These are phyloP conservation scores for Littorina saxatilis DNA, from an alignment of 1,140 invertebrate species.

Conservation along the genomic window DNA sequence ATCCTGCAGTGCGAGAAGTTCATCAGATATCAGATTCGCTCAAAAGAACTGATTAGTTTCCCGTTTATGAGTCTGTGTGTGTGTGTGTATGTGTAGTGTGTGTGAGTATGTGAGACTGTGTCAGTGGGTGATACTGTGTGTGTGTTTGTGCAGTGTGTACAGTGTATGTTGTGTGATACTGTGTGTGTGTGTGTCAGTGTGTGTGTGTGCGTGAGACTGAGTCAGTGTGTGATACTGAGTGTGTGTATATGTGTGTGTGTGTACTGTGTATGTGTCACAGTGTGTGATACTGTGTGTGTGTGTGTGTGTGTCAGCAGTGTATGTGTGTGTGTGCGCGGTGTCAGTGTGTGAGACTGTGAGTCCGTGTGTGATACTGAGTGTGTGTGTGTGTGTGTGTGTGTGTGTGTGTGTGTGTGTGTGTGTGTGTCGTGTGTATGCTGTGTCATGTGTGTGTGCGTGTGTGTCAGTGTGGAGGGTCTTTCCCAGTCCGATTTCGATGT, in stretches of 20 bases:
- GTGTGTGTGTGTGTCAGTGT: slow-evolving; percentile 12
- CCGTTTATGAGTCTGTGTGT: neutral
- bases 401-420: slow-evolving; percentile 4
- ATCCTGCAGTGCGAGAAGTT: too few relatives aligned
- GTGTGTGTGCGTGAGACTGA: slow-evolving; percentile 9
- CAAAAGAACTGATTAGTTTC: neutral
- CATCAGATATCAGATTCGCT: too few relatives aligned
- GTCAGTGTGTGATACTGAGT: neutral
- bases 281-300: neutral
- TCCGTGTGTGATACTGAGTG: too few relatives aligned
- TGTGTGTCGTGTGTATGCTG: neutral
- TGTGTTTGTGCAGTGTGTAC: slow-evolving; percentile 12
- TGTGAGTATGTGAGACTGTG: neutral
- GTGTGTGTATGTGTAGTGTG: slow-evolving; percentile 11
- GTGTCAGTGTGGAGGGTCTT: too few relatives aligned
- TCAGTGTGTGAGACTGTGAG: too few relatives aligned
- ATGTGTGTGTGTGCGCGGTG: neutral
- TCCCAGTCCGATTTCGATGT: too few relatives aligned
- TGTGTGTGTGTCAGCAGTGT: neutral
- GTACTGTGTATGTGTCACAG: too few relatives aligned
- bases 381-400: slow-evolving; percentile 1
- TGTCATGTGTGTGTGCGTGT: slow-evolving; percentile 35
- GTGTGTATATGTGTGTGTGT: neutral
- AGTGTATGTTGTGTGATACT: slow-evolving; percentile 6
- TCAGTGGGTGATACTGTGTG: neutral